Conservation (phyloP, 1,140 invertebrate genomes). For the Panagrolaimus sp. region DNA sequence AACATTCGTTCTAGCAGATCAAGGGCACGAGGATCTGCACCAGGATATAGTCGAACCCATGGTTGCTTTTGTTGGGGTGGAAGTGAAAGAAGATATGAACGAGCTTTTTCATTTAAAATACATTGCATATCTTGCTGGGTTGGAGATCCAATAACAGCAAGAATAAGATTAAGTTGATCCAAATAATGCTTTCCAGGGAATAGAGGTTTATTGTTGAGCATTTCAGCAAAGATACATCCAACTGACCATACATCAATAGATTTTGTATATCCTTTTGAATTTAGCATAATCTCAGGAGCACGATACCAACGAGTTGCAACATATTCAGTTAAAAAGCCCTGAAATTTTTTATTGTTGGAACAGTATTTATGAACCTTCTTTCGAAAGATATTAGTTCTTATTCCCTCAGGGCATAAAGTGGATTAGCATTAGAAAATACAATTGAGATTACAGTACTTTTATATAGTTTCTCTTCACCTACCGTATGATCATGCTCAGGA, state of each 20-base stretch:
- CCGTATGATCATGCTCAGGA: constrained; percentile 85
- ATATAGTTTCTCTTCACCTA: too few relatives aligned
- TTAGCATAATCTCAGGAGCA: constrained; percentile 96
- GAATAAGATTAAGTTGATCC: constrained; percentile 95
- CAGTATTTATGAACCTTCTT: too few relatives aligned
- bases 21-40: constrained; percentile 83
- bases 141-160: constrained; percentile 89
- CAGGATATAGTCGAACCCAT: constrained; percentile 82
- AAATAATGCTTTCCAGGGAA: constrained; percentile 80
- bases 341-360: too few relatives aligned
- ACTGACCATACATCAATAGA: constrained; percentile 98
- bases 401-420: too few relatives aligned
- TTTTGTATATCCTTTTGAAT: constrained; percentile 93
- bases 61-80: constrained; percentile 91
- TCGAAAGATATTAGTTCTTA: too few relatives aligned
- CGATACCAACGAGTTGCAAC: constrained; percentile 95
- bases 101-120: constrained; percentile 89
- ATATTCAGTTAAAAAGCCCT: constrained; percentile 95
- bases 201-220: constrained; percentile 91
- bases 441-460: too few relatives aligned
- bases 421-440: too few relatives aligned
- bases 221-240: constrained; percentile 93
- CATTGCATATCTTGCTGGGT: constrained; percentile 88
- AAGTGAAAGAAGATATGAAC: constrained; percentile 89
- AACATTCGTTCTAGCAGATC: constrained; percentile 96